phyloP scores from a whole-genome alignment of 2,888 invertebrate genomes.

The Eurytoma adleriae region DNA sequence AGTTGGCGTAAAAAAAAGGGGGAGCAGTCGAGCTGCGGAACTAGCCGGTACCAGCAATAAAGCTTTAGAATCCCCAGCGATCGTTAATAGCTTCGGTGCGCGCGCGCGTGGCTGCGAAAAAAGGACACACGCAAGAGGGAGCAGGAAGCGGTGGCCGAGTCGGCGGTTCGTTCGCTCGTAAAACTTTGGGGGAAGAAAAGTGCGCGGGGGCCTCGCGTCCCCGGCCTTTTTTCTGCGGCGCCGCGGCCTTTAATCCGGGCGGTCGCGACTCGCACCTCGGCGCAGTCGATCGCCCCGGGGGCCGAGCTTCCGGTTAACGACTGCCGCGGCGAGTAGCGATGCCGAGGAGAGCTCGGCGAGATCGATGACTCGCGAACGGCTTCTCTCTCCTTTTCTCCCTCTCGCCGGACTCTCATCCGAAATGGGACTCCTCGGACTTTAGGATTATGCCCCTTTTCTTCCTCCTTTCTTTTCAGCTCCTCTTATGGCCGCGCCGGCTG shows the following conservation, averaged over 20 bases:
- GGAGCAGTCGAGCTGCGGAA: background rate
- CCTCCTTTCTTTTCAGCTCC: background rate
- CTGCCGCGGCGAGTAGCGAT: background rate
- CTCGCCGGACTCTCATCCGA: background rate
- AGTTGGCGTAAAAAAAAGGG: background rate
- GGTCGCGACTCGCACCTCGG: background rate
- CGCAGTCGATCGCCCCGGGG: background rate
- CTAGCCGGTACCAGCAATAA: slow-evolving; percentile 27
- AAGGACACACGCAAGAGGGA: background rate
- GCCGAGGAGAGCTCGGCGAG: slow-evolving; percentile 14
- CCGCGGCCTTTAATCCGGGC: slow-evolving; percentile 28
- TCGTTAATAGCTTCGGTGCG: slow-evolving; percentile 24
- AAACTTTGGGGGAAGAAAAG: slow-evolving; percentile 32
- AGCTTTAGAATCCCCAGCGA: slow-evolving; percentile 25
- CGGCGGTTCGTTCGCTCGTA: slow-evolving; percentile 18
- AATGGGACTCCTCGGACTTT: background rate
- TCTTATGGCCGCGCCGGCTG: too few relatives aligned
- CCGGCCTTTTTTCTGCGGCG: background rate
- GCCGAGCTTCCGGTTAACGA: slow-evolving; percentile 47
- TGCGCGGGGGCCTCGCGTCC: background rate
- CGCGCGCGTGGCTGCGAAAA: slow-evolving; percentile 5
- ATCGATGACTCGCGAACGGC: slow-evolving; percentile 20
- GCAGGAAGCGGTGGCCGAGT: background rate
- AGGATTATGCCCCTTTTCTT: slow-evolving; percentile 1
- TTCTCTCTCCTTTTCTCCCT: background rate